phyloP scores from a whole-genome alignment of 2,888 invertebrate genomes.

The Smittia aterrima region DNA sequence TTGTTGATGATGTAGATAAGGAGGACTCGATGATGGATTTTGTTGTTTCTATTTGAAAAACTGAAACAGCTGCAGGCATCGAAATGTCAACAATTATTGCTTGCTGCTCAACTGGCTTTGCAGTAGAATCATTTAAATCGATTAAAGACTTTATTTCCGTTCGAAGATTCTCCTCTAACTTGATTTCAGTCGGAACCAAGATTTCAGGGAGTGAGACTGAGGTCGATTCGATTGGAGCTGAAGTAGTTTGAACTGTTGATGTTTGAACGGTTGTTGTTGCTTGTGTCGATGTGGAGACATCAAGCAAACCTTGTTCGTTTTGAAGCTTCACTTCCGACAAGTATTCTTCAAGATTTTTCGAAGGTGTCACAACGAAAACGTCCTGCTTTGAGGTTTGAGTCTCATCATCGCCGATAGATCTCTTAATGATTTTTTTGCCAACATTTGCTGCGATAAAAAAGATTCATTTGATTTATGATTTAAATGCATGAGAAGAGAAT shows the following conservation, averaged over 20 bases:
- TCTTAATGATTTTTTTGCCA: conserved; percentile 28
- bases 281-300: neutral
- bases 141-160: no score
- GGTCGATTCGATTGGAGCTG: neutral
- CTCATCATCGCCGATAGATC: neutral
- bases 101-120: no score
- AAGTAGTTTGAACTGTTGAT: neutral
- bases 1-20: neutral
- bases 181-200: no score
- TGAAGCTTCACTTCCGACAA: neutral
- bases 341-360: neutral
- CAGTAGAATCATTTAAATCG: no score
- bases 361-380: conserved; percentile 18
- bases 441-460: neutral
- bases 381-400: neutral
- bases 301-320: neutral
- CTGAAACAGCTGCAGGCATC: no score
- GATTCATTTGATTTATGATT: conserved; percentile 4
- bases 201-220: no score
- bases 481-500: neutral
- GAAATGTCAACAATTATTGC: no score
- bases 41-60: no score
- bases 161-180: no score
- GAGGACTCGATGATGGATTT: no score
- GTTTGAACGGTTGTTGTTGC: neutral